phyloP scores from a whole-genome alignment of 1,140 invertebrate species.

The Lepidurus couesii region DNA sequence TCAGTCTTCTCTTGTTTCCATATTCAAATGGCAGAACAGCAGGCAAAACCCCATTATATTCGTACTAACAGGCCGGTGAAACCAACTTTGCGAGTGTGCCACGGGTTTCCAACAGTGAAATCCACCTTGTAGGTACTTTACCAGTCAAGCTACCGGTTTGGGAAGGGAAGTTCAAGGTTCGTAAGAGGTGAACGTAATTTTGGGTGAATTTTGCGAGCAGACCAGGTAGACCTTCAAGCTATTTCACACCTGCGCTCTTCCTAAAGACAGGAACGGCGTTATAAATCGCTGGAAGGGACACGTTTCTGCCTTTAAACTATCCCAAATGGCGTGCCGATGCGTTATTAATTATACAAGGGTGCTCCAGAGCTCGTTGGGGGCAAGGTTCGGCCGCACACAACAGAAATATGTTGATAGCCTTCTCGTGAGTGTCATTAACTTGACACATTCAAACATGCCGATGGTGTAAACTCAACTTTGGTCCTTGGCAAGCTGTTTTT shows the following conservation, averaged over 20 bases:
- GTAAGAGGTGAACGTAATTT: background rate
- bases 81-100: too few species aligned
- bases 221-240: background rate
- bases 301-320: slow-evolving; percentile 19
- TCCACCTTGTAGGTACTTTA: background rate
- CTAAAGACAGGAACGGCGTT: background rate
- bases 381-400: background rate
- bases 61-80: too few species aligned
- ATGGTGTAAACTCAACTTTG: background rate
- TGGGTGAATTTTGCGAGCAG: slow-evolving; percentile 13
- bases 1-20: background rate
- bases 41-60: background rate
- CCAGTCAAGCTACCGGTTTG: background rate
- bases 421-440: slow-evolving; percentile 10
- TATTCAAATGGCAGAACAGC: background rate
- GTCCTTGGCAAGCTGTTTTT: background rate
- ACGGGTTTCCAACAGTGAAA: background rate
- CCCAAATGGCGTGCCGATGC: slow-evolving; percentile 13
- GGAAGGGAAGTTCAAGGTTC: background rate
- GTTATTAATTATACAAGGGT: slow-evolving; percentile 15
- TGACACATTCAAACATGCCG: background rate
- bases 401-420: slow-evolving; percentile 11
- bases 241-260: background rate
- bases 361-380: background rate
- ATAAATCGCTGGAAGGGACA: background rate